Conservation (phyloP, 2,888 invertebrate species). For the Cerastoderma edule region DNA sequence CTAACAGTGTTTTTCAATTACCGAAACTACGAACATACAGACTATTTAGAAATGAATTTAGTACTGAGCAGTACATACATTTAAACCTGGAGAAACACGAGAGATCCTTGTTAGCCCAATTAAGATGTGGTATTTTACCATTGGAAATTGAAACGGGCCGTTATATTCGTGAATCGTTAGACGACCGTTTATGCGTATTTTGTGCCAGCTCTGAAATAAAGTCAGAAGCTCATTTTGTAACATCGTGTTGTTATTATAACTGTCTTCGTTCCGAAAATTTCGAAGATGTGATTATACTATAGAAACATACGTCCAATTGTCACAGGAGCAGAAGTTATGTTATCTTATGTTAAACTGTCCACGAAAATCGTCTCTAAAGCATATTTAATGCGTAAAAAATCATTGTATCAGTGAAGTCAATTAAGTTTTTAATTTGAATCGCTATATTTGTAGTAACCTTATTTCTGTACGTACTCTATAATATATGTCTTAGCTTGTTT, state of each 20-base stretch:
- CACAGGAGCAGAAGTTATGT: neutral
- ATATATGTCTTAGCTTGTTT: no score
- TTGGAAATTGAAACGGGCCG: conserved; percentile 32
- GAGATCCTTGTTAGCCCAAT: conserved; percentile 20
- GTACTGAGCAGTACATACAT: neutral
- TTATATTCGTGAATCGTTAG: conserved; percentile 20
- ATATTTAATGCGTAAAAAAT: no score
- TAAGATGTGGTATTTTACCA: conserved; percentile 31
- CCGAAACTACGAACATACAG: conserved; percentile 29
- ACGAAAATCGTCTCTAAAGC: neutral
- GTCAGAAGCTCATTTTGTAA: conserved; percentile 23
- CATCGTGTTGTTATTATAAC: neutral
- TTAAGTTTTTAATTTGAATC: no score
- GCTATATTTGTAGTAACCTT: no score
- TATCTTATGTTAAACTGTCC: neutral
- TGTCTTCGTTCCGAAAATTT: neutral
- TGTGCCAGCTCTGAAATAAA: conserved; percentile 15
- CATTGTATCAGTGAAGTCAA: no score
- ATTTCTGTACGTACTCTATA: no score
- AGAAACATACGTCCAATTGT: neutral
- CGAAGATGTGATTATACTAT: neutral
- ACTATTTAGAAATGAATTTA: conserved; percentile 10
- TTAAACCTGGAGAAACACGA: conserved; percentile 21
- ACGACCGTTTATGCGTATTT: conserved; percentile 22
- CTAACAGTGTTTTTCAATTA: neutral